A percentile compares a stretch with the other conserved stretches of the same genome.
Evolutionary conservation across 2,888 invertebrate genomes (phyloP).

Genomic region (Luperina nickerlii): DNA sequence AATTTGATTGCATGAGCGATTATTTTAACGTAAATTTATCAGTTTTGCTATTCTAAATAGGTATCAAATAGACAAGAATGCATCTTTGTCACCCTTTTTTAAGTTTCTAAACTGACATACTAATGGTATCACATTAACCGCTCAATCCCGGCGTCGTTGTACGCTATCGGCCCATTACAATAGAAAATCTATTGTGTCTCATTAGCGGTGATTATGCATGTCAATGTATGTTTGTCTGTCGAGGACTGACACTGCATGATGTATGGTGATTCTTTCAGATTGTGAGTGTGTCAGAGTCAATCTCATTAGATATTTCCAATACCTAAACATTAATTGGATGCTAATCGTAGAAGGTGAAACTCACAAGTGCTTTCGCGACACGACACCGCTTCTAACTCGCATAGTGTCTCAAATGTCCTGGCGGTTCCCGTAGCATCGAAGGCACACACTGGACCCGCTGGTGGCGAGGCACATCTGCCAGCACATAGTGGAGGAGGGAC

Average conservation of each 20-base stretch:
- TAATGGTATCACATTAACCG: neutral
- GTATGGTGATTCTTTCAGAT: neutral
- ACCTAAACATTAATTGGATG: neutral
- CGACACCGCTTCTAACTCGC: slow-evolving; percentile 89
- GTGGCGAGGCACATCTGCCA: slow-evolving; percentile 81
- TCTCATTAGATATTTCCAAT: neutral
- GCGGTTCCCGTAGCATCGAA: slow-evolving; percentile 90
- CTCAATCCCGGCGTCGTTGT: too few relatives aligned
- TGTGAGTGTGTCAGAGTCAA: too few relatives aligned
- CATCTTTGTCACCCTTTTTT: neutral
- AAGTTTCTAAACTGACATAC: neutral
- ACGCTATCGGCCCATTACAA: too few relatives aligned
- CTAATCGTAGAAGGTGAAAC: slow-evolving; percentile 65
- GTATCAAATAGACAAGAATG: neutral
- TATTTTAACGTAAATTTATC: neutral
- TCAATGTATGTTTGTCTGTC: neutral
- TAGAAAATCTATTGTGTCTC: too few relatives aligned
- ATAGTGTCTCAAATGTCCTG: slow-evolving; percentile 90
- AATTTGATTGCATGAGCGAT: neutral
- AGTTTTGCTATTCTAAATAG: neutral
- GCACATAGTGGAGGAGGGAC: slow-evolving; percentile 86
- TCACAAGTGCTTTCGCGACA: slow-evolving; percentile 91
- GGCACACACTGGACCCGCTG: slow-evolving; percentile 90
- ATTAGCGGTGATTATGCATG: too few relatives aligned
- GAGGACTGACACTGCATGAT: neutral